Conservation (phyloP, 2,888 invertebrate species). For the Ormyrus labotus region DNA sequence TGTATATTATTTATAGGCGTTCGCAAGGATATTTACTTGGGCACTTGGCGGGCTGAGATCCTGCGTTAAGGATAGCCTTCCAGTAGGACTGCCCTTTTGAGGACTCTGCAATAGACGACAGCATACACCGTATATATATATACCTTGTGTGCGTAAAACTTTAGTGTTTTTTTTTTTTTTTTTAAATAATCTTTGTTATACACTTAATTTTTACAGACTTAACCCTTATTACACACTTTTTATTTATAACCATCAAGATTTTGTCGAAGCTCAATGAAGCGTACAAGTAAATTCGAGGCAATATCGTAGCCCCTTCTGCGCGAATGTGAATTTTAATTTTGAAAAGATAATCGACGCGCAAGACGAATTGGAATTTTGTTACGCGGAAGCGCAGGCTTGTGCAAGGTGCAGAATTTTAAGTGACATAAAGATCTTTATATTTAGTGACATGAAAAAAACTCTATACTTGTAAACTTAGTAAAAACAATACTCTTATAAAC, state of each 20-base stretch:
- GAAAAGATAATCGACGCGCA: conserved; percentile 26
- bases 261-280: not conserved
- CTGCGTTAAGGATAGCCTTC: conserved; percentile 75
- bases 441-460: conserved; percentile 12
- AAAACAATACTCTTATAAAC: conserved; percentile 17
- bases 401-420: conserved; percentile 54
- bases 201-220: not conserved
- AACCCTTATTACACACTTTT: not conserved
- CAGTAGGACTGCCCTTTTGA: conserved; percentile 80
- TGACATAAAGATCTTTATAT: conserved; percentile 30
- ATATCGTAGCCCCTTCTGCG: not conserved
- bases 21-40: conserved; percentile 74
- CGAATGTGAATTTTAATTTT: conserved; percentile 8
- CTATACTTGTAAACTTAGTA: not conserved
- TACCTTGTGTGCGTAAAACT: not conserved
- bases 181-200: conserved; percentile 2
- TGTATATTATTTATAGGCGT: conserved; percentile 40
- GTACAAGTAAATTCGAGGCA: conserved; percentile 2
- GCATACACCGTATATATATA: conserved; percentile 61
- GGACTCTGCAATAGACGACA: conserved; percentile 79
- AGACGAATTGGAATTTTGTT: conserved; percentile 33
- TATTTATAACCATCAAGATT: too few relatives aligned
- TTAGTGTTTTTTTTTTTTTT: conserved; percentile 45
- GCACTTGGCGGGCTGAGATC: conserved; percentile 73
- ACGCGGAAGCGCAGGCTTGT: conserved; percentile 53